These are phyloP conservation scores for Gasteruption jaculator DNA, from an alignment of 2,888 invertebrate species.

Conservation along the genomic window DNA sequence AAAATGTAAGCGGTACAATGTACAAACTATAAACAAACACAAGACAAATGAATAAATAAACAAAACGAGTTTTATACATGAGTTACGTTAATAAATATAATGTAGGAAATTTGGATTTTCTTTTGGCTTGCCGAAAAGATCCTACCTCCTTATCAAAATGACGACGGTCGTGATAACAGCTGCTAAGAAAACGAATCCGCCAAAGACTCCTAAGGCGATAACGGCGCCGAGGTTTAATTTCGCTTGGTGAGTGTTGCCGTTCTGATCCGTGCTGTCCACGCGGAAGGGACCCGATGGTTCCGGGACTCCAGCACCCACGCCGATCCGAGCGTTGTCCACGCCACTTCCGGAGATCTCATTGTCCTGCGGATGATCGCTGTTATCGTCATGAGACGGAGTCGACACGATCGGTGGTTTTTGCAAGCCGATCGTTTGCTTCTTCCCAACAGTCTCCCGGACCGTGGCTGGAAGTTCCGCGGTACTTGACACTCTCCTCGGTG, in stretches of 20 bases:
- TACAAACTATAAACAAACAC: slow-evolving; percentile 14
- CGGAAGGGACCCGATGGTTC: slow-evolving; percentile 59
- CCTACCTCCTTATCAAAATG: slow-evolving; percentile 82
- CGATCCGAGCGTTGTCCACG: slow-evolving; percentile 45
- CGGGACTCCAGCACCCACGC: slow-evolving; percentile 41
- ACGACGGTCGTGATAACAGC: slow-evolving; percentile 86
- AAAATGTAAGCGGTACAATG: slow-evolving; percentile 27
- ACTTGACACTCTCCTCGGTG: slow-evolving; percentile 20
- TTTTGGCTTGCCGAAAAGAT: too few relatives aligned
- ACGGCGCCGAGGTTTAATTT: slow-evolving; percentile 81
- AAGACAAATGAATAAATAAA: background rate
- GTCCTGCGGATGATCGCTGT: slow-evolving; percentile 70
- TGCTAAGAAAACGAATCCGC: slow-evolving; percentile 84
- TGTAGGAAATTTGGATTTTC: slow-evolving; percentile 4
- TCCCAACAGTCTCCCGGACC: slow-evolving; percentile 40
- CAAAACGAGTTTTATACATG: slow-evolving; percentile 6
- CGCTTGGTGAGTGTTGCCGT: slow-evolving; percentile 51
- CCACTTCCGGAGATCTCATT: slow-evolving; percentile 65
- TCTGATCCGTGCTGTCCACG: slow-evolving; percentile 42
- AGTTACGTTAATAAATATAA: slow-evolving; percentile 11
- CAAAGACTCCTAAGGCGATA: slow-evolving; percentile 84
- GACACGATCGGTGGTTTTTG: slow-evolving; percentile 36
- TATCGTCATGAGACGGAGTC: slow-evolving; percentile 45
- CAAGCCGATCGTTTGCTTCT: slow-evolving; percentile 39
- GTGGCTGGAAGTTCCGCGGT: slow-evolving; percentile 40